phyloP scores from a whole-genome alignment of 2,113 vertebrate species.

The Zingel zingel region DNA sequence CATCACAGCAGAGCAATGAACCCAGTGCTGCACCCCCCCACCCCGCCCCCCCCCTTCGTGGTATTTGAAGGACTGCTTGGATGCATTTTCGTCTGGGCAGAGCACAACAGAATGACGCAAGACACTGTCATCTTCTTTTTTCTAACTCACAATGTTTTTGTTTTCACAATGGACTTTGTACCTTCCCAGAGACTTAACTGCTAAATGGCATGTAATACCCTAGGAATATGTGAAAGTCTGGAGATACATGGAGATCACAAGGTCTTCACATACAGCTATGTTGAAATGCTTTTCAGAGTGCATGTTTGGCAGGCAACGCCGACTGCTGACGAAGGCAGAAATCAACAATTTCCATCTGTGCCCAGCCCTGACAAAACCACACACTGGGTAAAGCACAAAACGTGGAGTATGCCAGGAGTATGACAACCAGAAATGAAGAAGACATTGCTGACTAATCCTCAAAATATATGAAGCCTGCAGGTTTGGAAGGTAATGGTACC shows the following conservation, averaged over 20 bases:
- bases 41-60: too few species aligned
- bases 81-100: not conserved
- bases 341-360: conserved; percentile 21
- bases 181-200: not conserved
- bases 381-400: not conserved
- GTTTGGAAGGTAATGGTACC: not conserved
- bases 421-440: not conserved
- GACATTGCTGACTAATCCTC: not conserved
- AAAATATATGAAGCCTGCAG: conserved; percentile 4
- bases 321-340: conserved; percentile 32
- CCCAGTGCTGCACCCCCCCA: not conserved
- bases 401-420: not conserved
- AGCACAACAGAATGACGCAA: conserved; percentile 19
- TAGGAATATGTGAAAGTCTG: not conserved
- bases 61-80: not conserved
- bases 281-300: conserved; percentile 29
- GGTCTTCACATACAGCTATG: conserved; percentile 19
- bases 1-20: conserved; percentile 14
- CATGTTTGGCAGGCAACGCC: not conserved
- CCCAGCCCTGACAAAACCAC: not conserved
- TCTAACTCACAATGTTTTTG: conserved; percentile 5
- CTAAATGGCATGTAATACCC: conserved; percentile 1
- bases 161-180: not conserved
- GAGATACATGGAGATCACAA: conserved; percentile 2
- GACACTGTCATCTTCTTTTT: not conserved